phyloP scores from a whole-genome alignment of 2,888 invertebrate genomes.

The Pandemis heparana region DNA sequence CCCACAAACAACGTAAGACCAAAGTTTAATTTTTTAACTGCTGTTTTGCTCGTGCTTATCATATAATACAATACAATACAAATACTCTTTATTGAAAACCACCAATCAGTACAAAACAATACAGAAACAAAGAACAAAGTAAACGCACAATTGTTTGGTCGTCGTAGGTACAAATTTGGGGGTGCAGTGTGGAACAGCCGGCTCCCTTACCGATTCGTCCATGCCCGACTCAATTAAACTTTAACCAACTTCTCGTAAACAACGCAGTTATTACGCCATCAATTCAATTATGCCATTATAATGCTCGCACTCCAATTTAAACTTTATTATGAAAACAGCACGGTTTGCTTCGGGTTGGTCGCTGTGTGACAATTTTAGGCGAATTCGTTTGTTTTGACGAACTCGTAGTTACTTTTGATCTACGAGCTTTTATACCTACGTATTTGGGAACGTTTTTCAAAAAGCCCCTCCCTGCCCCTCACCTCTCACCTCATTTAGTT shows the following conservation, averaged over 20 bases:
- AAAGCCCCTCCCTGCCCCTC: too few species aligned
- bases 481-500: too few species aligned
- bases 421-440: not conserved
- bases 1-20: too few species aligned
- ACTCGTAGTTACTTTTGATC: constrained; percentile 54
- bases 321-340: constrained; percentile 51
- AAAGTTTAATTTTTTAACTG: too few species aligned
- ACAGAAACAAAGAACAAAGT: too few species aligned
- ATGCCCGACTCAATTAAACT: constrained; percentile 82
- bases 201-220: constrained; percentile 42
- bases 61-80: too few species aligned
- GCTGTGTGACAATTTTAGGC: constrained; percentile 65
- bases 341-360: constrained; percentile 45
- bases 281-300: constrained; percentile 45
- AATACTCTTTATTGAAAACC: too few species aligned
- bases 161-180: not conserved
- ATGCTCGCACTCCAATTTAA: constrained; percentile 50
- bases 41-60: too few species aligned
- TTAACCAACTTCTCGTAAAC: constrained; percentile 82
- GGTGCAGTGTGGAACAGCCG: constrained; percentile 18
- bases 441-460: too few species aligned
- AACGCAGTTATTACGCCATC: constrained; percentile 71
- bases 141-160: not conserved
- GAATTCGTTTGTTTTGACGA: constrained; percentile 66
- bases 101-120: too few species aligned